Evolutionary conservation across 2,113 vertebrate genomes (phyloP).

Genomic region (Aldabrachelys gigantea): DNA sequence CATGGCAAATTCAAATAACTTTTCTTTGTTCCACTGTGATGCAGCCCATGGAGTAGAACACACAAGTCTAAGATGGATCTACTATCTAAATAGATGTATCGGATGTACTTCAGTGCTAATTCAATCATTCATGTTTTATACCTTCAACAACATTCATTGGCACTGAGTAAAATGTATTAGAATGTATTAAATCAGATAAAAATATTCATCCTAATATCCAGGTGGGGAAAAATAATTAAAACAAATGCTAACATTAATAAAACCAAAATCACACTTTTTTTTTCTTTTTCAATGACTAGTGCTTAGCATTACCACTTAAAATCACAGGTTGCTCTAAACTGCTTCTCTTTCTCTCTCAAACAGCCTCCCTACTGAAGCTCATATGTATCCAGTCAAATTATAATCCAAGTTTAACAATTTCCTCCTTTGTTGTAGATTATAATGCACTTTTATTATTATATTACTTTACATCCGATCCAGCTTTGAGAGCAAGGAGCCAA

Average conservation of each 20-base stretch:
- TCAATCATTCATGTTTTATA: neutral
- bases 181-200: neutral
- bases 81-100: neutral
- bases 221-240: neutral
- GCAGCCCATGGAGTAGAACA: neutral
- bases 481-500: neutral
- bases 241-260: neutral
- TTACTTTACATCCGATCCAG: neutral
- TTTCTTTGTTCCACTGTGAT: neutral
- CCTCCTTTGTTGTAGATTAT: neutral
- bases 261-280: neutral
- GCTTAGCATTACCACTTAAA: neutral
- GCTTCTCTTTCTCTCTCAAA: neutral
- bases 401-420: neutral
- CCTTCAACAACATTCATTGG: neutral
- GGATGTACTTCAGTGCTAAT: neutral
- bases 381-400: neutral
- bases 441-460: constrained; percentile 2
- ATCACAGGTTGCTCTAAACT: neutral
- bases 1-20: neutral
- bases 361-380: neutral
- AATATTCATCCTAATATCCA: neutral
- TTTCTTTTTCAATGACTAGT: neutral
- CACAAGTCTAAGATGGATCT: neutral
- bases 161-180: neutral